Conservation (phyloP, 1,140 invertebrate genomes). For the Macrostomum lignano region DNA sequence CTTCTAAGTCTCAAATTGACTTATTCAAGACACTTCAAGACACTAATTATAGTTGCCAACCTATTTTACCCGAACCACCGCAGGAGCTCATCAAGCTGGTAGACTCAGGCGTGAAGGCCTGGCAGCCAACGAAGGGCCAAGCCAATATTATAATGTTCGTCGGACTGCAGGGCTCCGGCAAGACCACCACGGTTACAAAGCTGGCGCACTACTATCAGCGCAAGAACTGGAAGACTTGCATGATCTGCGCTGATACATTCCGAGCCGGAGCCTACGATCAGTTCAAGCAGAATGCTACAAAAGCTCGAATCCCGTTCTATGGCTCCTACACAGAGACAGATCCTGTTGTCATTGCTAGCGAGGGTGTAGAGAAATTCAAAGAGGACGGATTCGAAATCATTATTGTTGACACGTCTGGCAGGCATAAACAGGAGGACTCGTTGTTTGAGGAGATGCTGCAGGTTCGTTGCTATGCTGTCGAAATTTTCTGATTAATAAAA, state of each 20-base stretch:
- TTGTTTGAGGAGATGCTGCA: conserved; percentile 99
- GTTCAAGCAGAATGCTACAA: conserved; percentile 96
- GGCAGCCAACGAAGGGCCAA: conserved; percentile 71
- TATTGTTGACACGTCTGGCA: conserved; percentile 91
- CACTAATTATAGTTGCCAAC: no score
- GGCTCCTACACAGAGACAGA: conserved; percentile 98
- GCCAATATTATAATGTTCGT: conserved; percentile 98
- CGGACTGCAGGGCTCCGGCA: conserved; percentile 82
- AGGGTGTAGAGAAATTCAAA: conserved; percentile 97
- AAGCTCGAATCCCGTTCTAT: conserved; percentile 98
- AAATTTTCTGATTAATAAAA: no score
- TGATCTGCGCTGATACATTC: conserved; percentile 97
- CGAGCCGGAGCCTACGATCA: conserved; percentile 98
- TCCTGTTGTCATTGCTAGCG: conserved; percentile 91
- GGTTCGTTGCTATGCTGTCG: no score
- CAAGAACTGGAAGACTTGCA: conserved; percentile 94
- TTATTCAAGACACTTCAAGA: no score
- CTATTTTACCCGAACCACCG: no score
- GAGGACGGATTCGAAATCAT: conserved; percentile 97
- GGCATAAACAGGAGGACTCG: conserved; percentile 96
- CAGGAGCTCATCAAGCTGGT: conserved; percentile 75
- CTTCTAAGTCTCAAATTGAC: no score
- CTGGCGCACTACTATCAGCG: conserved; percentile 81
- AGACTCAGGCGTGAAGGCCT: conserved; percentile 67
- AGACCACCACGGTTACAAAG: conserved; percentile 55